These are phyloP conservation scores for Calephelis nemesis DNA, from an alignment of 1,140 invertebrate species.

Conservation along the genomic window DNA sequence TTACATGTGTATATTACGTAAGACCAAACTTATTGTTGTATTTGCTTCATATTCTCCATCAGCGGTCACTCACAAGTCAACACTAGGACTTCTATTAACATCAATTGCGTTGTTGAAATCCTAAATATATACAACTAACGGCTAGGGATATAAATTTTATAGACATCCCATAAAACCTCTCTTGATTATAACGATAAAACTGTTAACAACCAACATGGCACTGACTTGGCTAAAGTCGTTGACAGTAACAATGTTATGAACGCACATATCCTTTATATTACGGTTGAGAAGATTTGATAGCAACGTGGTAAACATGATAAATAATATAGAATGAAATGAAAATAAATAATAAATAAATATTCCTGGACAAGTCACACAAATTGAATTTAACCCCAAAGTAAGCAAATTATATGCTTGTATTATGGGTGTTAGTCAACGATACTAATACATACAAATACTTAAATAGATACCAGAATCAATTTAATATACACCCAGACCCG, in stretches of 20 bases:
- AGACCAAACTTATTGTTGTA: too few relatives aligned
- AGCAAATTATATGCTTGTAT: too few relatives aligned
- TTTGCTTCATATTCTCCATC: too few relatives aligned
- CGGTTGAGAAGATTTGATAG: constrained; percentile 9
- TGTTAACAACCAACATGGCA: constrained; percentile 9
- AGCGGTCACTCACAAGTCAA: too few relatives aligned
- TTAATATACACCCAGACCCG: too few relatives aligned
- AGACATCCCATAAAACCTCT: constrained; percentile 8
- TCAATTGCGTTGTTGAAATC: neutral
- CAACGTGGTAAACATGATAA: neutral
- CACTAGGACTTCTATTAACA: too few relatives aligned
- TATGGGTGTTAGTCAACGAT: too few relatives aligned
- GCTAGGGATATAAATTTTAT: constrained; percentile 7
- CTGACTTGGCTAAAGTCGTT: constrained; percentile 3
- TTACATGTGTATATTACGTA: too few relatives aligned
- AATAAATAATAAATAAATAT: neutral
- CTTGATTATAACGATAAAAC: constrained; percentile 16
- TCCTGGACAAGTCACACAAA: too few relatives aligned
- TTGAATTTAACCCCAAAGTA: too few relatives aligned
- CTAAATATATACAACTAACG: constrained; percentile 4
- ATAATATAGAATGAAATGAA: neutral
- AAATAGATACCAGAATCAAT: too few relatives aligned
- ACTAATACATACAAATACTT: too few relatives aligned
- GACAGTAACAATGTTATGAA: constrained; percentile 10
- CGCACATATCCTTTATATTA: neutral